These are phyloP conservation scores for Mixornis gularis DNA, from an alignment of 2,113 vertebrate genomes.

Conservation along the genomic window DNA sequence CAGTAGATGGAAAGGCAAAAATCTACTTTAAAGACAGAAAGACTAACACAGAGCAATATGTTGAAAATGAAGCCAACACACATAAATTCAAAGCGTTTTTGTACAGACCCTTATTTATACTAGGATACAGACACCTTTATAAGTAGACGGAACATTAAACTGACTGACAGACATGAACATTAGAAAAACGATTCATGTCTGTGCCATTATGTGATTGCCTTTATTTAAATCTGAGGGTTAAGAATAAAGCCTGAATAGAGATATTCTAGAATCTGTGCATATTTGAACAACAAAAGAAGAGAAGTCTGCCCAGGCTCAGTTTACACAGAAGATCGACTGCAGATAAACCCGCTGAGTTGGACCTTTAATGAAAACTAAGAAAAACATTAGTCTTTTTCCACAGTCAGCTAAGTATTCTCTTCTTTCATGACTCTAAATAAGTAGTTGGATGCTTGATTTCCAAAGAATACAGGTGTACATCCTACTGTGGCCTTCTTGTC, in stretches of 20 bases:
- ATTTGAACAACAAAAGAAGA: background rate
- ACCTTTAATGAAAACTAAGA: background rate
- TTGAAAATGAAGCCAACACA: conserved; percentile 38
- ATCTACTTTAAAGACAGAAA: conserved; percentile 28
- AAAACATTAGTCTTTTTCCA: background rate
- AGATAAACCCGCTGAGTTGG: background rate
- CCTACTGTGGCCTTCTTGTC: background rate
- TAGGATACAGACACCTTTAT: conserved; percentile 50
- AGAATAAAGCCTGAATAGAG: background rate
- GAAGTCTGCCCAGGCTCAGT: background rate
- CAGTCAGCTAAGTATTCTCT: background rate
- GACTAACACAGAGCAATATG: conserved; percentile 6
- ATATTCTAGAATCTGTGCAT: background rate
- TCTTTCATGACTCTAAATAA: background rate
- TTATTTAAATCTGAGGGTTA: conserved; percentile 23
- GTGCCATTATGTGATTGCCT: background rate
- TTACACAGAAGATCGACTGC: background rate
- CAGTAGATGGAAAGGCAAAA: conserved; percentile 32
- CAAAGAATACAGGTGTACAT: background rate
- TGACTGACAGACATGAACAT: conserved; percentile 29
- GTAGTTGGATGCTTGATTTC: background rate
- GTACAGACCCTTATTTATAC: conserved; percentile 45
- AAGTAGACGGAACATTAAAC: conserved; percentile 40
- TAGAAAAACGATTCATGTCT: conserved; percentile 9
- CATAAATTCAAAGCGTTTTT: conserved; percentile 50